Evolutionary conservation across 1,140 invertebrate species (phyloP).

Genomic region (Trypoxylus dichotomus): DNA sequence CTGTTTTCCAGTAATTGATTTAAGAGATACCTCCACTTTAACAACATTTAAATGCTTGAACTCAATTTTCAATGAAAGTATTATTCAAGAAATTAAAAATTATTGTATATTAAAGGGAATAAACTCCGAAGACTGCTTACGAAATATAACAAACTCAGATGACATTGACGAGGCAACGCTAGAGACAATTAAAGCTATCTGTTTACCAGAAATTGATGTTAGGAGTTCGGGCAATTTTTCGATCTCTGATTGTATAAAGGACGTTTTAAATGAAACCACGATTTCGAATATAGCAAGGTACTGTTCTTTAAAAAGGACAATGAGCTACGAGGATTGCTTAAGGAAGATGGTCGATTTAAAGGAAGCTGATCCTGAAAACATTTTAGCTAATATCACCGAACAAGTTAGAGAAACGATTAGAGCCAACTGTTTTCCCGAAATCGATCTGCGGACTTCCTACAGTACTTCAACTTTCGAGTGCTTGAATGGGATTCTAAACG

Average conservation of each 20-base stretch:
- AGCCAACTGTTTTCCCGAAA: background rate
- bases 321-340: background rate
- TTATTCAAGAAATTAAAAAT: background rate
- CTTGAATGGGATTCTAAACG: background rate
- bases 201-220: background rate
- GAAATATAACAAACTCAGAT: background rate
- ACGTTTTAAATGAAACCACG: background rate
- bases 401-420: background rate
- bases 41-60: background rate
- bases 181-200: background rate
- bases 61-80: background rate
- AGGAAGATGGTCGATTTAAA: background rate
- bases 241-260: background rate
- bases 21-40: background rate
- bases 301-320: background rate
- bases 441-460: background rate
- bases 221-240: background rate
- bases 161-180: background rate
- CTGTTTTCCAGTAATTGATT: background rate
- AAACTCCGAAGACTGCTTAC: background rate
- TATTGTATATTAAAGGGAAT: background rate
- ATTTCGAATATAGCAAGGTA: background rate
- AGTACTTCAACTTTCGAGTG: background rate
- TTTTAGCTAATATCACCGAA: background rate
- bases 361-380: background rate